phyloP scores from a whole-genome alignment of 2,888 invertebrate genomes.

The Conops quadrifasciatus region DNA sequence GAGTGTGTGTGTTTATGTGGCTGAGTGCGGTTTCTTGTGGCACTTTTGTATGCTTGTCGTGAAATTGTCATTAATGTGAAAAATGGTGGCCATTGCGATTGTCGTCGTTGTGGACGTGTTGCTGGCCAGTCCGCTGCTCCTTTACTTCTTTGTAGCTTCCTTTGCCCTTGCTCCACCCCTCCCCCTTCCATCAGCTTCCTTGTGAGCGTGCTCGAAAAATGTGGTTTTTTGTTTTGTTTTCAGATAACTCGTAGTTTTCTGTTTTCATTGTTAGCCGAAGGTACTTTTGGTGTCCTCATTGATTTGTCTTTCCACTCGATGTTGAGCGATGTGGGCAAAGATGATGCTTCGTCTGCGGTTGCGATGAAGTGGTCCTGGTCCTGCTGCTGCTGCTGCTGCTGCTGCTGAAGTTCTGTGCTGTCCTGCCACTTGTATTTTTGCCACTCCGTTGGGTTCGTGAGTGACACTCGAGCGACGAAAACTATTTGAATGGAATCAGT shows the following conservation, averaged over 20 bases:
- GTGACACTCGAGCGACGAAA: conserved; percentile 20
- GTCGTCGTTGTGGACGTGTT: conserved; percentile 28
- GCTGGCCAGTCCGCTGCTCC: conserved; percentile 1
- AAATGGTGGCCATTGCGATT: conserved; percentile 27
- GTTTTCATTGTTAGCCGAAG: background rate
- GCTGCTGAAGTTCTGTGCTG: conserved; percentile 4
- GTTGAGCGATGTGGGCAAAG: background rate
- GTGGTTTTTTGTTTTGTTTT: too few species aligned
- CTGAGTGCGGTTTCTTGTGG: background rate
- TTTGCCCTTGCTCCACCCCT: background rate
- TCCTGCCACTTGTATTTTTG: conserved; percentile 13
- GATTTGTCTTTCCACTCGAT: conserved; percentile 11
- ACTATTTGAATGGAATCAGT: conserved; percentile 32
- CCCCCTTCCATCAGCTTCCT: background rate
- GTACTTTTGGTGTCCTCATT: conserved; percentile 1
- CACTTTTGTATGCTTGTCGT: conserved; percentile 50
- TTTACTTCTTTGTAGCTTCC: background rate
- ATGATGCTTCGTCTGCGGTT: background rate
- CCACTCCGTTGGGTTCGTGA: conserved; percentile 24
- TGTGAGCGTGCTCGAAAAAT: background rate
- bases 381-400: background rate
- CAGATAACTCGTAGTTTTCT: conserved; percentile 14
- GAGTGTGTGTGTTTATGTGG: conserved; percentile 38
- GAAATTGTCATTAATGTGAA: conserved; percentile 34
- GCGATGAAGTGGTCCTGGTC: background rate